Base-by-base conservation (phyloP, 2,113 vertebrate genomes). In the Solea senegalensis region DNA sequence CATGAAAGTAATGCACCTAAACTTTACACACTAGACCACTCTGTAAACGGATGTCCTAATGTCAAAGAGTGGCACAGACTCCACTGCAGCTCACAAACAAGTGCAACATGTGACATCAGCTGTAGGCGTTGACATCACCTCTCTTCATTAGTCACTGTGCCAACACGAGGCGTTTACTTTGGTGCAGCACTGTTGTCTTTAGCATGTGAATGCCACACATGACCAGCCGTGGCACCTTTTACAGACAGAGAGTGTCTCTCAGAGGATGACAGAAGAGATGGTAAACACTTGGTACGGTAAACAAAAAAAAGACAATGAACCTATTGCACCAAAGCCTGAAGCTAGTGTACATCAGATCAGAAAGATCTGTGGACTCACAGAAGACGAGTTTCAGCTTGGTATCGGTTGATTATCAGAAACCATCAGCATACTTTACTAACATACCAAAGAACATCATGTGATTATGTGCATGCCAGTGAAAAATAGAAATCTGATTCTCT, bases 131-230 rank as follows among this genome's bases (percentile, higher is more conserved):
- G 88, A 90, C 80, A 71, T 92, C 90, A 72, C 76, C 62, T 71
- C 70, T 65, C 69, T 59, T 87, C 75, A 83, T 70, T 59, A 64
- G 83, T 69, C 82, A 68, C 60, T 57, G 39, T 39, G 13, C 60
- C 69, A 72, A 61, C 72, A 74, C 60, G 45, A 64, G 50, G 48
- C 14, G 80, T 87, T 86, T 72, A 69, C 80, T 89, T 86, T 86
- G 44, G 77, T 78, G 75, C 55, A 44, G 6, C 26, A 1, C 73
- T 89, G 86, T 74, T 74, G 85, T 86, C 86, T 88, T 88, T 87
- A 40, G 46, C 89, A 69, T 39, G 56, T 58, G 54, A 60, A 82
- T 62, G 84, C 58, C 69, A 88, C 78, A 90, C 90, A 85, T 89
- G 62, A 52, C 73, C 63, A 81, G 40, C 54, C 44, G 26, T 11